Evolutionary conservation across 2,888 invertebrate species (phyloP), one percentile per base, ranked within the genome.

Genomic region (Eilema sororculum): DNA sequence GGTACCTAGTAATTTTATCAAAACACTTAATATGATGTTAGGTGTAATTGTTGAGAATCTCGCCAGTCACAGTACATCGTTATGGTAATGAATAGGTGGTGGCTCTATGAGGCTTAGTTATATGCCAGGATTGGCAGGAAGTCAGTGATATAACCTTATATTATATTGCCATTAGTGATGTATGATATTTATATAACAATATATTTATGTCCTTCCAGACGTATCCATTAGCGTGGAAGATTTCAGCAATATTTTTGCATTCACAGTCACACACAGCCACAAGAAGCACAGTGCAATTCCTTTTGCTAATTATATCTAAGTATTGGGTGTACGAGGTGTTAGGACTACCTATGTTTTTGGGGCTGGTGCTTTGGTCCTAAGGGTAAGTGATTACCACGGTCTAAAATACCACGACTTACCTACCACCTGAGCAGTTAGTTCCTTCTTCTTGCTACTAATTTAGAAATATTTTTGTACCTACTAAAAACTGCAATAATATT

Each of bases 21-120:
- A 76, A 77, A 78, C 70, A 66, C 62, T 72, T 83, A 84, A 82
- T 80, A 69, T 57, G 65, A 80, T 75, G 73, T 74, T 74, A 62
- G 64, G 56, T 66, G 69, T 77, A 77, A 77, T 77, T 72, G 73
- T 74, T 67, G 64, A 30, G 61, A 68, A 75, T 74, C 68, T 78
- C 69, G 80, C 82, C 73, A 81, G 84, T 84, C 84, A 84, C 78
- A 68, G 22, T 69, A 3, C 22, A 74, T 84, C 30, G 65, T 85
- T 84, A 74, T 2, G 0, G 12, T 81, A 85, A 85, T 82, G 56
- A 81, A 66, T 57, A 63, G 59, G 28, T 37, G 62, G 46, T 58
- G 61, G n/a, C 63, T 65, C 73, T 72, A n/a, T 58, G 28, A 46
- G 28, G 46, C 59, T 67, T 67, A 67, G 60, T 30, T 58, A 46